Conservation (phyloP, 1,140 invertebrate genomes). For the Drosophila melanica region DNA sequence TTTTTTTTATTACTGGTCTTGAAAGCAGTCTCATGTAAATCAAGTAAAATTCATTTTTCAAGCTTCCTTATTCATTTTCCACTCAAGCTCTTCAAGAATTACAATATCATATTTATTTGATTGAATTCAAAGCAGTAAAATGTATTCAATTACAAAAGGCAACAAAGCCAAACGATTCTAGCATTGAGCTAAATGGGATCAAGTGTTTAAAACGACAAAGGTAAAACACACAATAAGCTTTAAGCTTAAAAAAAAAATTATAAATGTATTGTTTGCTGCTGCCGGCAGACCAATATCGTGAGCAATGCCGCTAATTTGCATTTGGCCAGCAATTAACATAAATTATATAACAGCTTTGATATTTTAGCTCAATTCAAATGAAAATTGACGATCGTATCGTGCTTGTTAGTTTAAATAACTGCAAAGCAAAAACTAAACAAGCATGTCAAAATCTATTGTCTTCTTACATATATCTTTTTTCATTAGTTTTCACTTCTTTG, state of each 20-base stretch:
- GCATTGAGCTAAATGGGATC: conserved; percentile 24
- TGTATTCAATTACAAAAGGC: conserved; percentile 11
- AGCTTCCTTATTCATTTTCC: conserved; percentile 60
- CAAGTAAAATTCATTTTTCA: conserved; percentile 48
- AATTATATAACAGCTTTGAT: conserved; percentile 43
- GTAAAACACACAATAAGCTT: conserved; percentile 13
- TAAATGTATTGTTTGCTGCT: conserved; percentile 41
- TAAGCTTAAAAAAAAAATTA: conserved; percentile 45
- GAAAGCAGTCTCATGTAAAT: neutral
- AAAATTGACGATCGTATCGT: conserved; percentile 54
- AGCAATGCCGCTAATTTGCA: conserved; percentile 47
- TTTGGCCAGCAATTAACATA: conserved; percentile 67
- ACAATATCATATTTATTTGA: conserved; percentile 36
- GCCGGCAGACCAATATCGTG: conserved; percentile 39
- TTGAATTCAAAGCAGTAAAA: conserved; percentile 56
- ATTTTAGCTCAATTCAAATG: conserved; percentile 55
- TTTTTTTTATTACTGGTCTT: conserved; percentile 3
- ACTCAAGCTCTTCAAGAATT: conserved; percentile 29
- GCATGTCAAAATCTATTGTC: conserved; percentile 24
- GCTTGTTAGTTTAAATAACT: conserved; percentile 36
- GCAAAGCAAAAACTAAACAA: conserved; percentile 20
- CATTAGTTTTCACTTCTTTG: conserved; percentile 11
- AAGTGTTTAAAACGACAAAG: conserved; percentile 13
- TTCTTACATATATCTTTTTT: conserved; percentile 18
- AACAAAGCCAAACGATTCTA: conserved; percentile 2